A percentile compares a stretch with the other conserved stretches of the same genome.
These are phyloP conservation scores for Mus spretus DNA, from an alignment of 2,797 vertebrate genomes.

Conservation along the genomic window DNA sequence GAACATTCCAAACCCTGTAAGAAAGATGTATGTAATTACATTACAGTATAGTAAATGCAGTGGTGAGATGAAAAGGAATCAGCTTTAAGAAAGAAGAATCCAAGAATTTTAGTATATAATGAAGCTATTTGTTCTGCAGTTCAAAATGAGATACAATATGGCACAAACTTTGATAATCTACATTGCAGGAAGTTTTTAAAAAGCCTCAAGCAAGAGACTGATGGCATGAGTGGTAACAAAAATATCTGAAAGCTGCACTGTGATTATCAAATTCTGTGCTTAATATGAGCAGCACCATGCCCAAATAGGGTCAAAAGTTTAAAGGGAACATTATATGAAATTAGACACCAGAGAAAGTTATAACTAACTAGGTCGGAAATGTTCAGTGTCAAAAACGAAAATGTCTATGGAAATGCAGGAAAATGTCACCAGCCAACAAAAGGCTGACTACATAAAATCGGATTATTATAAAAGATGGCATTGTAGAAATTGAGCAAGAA, in stretches of 20 bases:
- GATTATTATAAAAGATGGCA: slow-evolving; percentile 47
- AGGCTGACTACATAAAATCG: slow-evolving; percentile 59
- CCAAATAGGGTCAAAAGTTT: slow-evolving; percentile 75
- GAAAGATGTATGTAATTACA: slow-evolving; percentile 66
- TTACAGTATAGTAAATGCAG: slow-evolving; percentile 67
- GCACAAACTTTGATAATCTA: slow-evolving; percentile 51
- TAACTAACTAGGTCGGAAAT: slow-evolving; percentile 57
- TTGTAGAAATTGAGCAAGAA: slow-evolving; percentile 48
- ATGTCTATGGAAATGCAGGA: slow-evolving; percentile 20
- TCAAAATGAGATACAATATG: slow-evolving; percentile 65
- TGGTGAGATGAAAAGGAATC: slow-evolving; percentile 62
- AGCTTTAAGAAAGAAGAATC: slow-evolving; percentile 52
- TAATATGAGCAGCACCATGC: slow-evolving; percentile 48
- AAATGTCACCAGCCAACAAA: slow-evolving; percentile 58
- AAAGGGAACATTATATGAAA: slow-evolving; percentile 76
- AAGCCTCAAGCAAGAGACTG: slow-evolving; percentile 61
- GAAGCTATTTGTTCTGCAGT: slow-evolving; percentile 62
- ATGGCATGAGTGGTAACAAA: slow-evolving; percentile 56
- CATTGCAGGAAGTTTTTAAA: background rate
- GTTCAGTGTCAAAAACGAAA: slow-evolving; percentile 59
- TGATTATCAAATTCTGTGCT: slow-evolving; percentile 71
- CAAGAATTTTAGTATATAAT: slow-evolving; percentile 55
- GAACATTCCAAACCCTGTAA: slow-evolving; percentile 60
- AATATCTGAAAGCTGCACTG: slow-evolving; percentile 55
- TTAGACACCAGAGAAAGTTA: slow-evolving; percentile 68